Evolutionary conservation across 1,140 invertebrate genomes (phyloP).

Genomic region (Drosophila pachea): DNA sequence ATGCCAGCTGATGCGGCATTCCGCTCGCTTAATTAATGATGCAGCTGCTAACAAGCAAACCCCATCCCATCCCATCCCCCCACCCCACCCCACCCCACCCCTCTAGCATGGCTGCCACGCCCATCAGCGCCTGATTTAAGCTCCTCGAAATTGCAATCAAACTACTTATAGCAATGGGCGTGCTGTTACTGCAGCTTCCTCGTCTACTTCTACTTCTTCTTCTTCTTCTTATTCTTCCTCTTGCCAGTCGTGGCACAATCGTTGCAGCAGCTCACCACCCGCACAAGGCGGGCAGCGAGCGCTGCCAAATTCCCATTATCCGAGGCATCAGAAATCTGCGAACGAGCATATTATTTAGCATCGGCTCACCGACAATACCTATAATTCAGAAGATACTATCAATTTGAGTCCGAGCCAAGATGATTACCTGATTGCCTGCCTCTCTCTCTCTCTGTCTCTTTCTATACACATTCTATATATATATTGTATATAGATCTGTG

Average conservation of each 20-base stretch:
- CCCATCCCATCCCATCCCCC: too few species aligned
- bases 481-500: too few species aligned
- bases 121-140: slow-evolving; percentile 16
- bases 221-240: neutral
- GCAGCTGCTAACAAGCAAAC: slow-evolving; percentile 68
- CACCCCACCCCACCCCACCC: too few species aligned
- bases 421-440: slow-evolving; percentile 1
- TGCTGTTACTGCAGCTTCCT: neutral
- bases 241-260: neutral
- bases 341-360: slow-evolving; percentile 30
- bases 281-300: neutral
- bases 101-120: slow-evolving; percentile 23
- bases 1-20: slow-evolving; percentile 14
- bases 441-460: neutral
- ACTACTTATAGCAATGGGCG: slow-evolving; percentile 18
- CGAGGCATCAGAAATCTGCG: slow-evolving; percentile 1
- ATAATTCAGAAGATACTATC: slow-evolving; percentile 15
- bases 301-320: neutral
- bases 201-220: neutral
- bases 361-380: slow-evolving; percentile 6
- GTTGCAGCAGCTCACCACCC: slow-evolving; percentile 3
- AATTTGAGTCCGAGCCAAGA: slow-evolving; percentile 1
- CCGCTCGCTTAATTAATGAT: slow-evolving; percentile 66
- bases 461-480: too few species aligned
- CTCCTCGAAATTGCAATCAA: slow-evolving; percentile 31